Conservation (phyloP, 2,113 vertebrate genomes). For the Pavo muticus region DNA sequence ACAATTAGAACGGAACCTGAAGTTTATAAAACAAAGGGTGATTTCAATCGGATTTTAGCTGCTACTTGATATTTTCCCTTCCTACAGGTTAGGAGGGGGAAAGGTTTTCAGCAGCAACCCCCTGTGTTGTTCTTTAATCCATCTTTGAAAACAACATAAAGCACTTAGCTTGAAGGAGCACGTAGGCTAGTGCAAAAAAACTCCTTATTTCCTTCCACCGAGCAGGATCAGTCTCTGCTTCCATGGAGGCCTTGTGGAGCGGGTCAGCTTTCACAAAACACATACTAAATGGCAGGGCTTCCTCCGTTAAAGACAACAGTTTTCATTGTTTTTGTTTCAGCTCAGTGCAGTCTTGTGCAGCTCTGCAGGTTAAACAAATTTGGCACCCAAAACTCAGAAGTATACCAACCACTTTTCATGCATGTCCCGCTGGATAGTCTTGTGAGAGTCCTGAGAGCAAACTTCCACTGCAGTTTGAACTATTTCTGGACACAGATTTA, state of each 20-base stretch:
- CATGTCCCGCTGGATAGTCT: neutral
- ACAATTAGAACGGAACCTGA: conserved; percentile 45
- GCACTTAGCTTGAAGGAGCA: neutral
- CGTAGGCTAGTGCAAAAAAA: neutral
- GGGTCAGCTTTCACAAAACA: neutral
- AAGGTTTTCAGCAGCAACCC: accelerated
- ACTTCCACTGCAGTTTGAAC: neutral
- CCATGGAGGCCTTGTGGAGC: neutral
- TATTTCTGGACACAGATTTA: conserved; percentile 47
- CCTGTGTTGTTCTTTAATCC: neutral
- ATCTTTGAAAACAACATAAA: neutral
- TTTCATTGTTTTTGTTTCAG: neutral
- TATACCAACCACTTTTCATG: neutral
- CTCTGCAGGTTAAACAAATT: neutral
- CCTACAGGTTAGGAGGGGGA: accelerated
- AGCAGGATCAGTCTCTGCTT: neutral
- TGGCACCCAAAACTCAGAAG: neutral
- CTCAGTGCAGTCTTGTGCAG: neutral
- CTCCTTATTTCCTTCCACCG: neutral
- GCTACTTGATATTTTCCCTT: neutral
- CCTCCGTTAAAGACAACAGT: neutral
- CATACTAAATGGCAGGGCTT: neutral
- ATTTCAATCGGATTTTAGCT: conserved; percentile 1
- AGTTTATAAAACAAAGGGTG: conserved; percentile 51
- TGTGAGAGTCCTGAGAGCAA: neutral